Conservation (phyloP, 2,888 invertebrate species). For the Invenusta paracnida region DNA sequence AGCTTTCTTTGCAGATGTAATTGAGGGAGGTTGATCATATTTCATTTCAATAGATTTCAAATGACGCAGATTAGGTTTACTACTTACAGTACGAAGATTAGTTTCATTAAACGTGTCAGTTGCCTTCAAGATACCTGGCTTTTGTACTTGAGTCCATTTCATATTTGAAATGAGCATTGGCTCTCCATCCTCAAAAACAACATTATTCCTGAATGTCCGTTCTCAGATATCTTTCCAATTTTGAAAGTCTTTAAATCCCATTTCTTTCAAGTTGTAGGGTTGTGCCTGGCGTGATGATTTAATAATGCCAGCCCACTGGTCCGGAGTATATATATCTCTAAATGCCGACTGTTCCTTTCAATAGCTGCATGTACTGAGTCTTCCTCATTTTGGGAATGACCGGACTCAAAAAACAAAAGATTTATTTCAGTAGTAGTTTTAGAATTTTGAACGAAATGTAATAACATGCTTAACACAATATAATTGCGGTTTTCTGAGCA, state of each 20-base stretch:
- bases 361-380: slow-evolving; percentile 19
- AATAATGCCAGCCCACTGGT: slow-evolving; percentile 18
- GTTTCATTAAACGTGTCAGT: slow-evolving; percentile 16
- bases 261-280: slow-evolving; percentile 21
- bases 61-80: slow-evolving; percentile 8
- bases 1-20: no score
- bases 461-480: slow-evolving; percentile 6
- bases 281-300: slow-evolving; percentile 14
- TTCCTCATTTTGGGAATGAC: slow-evolving; percentile 11
- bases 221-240: not conserved
- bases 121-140: slow-evolving; percentile 15
- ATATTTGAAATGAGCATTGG: slow-evolving; percentile 22
- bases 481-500: slow-evolving; percentile 10
- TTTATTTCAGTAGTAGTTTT: slow-evolving; percentile 1
- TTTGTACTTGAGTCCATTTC: not conserved
- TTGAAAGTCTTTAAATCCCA: slow-evolving; percentile 14
- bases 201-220: not conserved
- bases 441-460: slow-evolving; percentile 12
- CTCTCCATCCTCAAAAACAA: not conserved
- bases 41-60: no score
- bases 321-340: slow-evolving; percentile 3
- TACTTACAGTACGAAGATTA: slow-evolving; percentile 22
- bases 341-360: slow-evolving; percentile 23
- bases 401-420: slow-evolving; percentile 22
- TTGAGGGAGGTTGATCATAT: no score